Percentiles rank a stretch among this genome's conserved stretches.
Evolutionary conservation across 2,888 invertebrate species (phyloP).

Genomic region (Nysson spinosus): DNA sequence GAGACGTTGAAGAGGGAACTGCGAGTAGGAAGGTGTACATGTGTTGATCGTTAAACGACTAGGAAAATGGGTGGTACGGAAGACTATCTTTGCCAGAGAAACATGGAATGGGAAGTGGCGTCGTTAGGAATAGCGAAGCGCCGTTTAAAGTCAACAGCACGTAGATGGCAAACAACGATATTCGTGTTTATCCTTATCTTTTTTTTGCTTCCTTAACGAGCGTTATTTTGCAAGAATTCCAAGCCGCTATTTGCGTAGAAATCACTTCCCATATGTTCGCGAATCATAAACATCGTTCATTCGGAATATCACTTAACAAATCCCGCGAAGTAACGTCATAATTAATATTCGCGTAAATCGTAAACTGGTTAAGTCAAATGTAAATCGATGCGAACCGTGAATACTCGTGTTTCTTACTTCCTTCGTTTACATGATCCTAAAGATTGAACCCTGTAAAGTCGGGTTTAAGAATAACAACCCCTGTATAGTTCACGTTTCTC

Average conservation of each 20-base stretch:
- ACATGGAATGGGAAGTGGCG: no score
- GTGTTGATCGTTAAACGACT: slow-evolving; percentile 40
- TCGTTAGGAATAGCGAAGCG: background rate
- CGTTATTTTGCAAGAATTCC: slow-evolving; percentile 11
- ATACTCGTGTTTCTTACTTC: background rate
- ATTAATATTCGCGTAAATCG: no score
- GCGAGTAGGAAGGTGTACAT: no score
- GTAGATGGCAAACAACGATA: slow-evolving; percentile 4
- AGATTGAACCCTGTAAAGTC: slow-evolving; percentile 16
- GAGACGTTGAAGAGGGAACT: slow-evolving; percentile 41
- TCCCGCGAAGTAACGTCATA: no score
- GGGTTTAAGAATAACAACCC: slow-evolving; percentile 39
- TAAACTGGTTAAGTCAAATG: no score
- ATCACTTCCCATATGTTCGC: no score
- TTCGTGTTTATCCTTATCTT: slow-evolving; percentile 25
- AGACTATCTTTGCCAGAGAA: background rate
- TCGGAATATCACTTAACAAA: no score
- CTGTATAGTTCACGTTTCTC: slow-evolving; percentile 4
- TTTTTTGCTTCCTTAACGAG: slow-evolving; percentile 14
- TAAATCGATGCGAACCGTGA: no score
- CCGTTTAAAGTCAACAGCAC: slow-evolving; percentile 16
- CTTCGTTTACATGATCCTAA: slow-evolving; percentile 1
- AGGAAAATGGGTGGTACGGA: slow-evolving; percentile 14
- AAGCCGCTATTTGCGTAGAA: no score
- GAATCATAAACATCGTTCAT: no score